Conservation (phyloP, 2,797 vertebrate species). For the Melopsittacus undulatus region DNA sequence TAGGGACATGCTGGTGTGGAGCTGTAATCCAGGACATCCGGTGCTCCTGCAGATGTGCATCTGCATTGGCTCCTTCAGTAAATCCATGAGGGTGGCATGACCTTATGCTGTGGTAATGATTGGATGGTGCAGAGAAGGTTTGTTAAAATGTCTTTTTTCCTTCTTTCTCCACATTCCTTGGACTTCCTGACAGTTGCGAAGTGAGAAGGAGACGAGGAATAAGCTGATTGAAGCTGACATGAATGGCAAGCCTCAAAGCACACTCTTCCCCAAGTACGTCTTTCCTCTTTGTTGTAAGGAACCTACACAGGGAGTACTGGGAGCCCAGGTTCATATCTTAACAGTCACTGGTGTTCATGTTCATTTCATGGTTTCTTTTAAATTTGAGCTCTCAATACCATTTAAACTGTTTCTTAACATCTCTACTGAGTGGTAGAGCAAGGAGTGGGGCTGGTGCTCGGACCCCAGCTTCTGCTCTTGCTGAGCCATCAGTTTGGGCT, state of each 20-base stretch:
- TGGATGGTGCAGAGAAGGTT: neutral
- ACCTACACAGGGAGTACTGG: neutral
- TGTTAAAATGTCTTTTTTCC: neutral
- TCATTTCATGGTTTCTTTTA: neutral
- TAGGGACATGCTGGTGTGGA: neutral
- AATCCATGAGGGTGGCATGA: neutral
- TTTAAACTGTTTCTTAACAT: neutral
- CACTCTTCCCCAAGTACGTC: conserved; percentile 76
- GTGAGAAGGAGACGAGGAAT: conserved; percentile 78
- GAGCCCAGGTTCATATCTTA: neutral
- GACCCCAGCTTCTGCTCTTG: neutral
- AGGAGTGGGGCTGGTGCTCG: neutral
- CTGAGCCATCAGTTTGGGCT: neutral
- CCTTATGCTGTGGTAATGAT: neutral
- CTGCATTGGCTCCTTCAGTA: neutral
- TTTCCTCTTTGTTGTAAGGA: neutral
- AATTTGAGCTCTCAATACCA: neutral
- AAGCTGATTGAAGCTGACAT: conserved; percentile 78
- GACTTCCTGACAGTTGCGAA: conserved; percentile 68
- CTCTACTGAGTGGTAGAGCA: neutral
- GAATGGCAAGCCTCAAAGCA: conserved; percentile 71
- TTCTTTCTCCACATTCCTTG: neutral
- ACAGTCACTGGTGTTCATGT: neutral
- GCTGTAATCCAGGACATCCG: neutral
- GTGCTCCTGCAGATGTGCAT: neutral